phyloP scores from a whole-genome alignment of 1,140 invertebrate genomes.

The Anoplophora glabripennis region DNA sequence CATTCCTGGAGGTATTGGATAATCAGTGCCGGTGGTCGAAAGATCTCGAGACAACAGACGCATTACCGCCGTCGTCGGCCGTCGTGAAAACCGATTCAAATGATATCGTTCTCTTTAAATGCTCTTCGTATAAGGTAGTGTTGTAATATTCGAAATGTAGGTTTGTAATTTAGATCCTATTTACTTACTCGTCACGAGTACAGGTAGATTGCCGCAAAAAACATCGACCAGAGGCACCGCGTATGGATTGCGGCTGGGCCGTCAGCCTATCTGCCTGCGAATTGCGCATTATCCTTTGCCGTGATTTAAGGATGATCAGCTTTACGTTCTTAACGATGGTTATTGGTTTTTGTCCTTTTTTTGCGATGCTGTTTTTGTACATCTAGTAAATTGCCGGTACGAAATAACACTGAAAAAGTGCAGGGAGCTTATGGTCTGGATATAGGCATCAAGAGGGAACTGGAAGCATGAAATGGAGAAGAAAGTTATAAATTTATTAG shows the following conservation, averaged over 20 bases:
- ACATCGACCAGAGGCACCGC: slow-evolving; percentile 16
- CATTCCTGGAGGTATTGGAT: slow-evolving; percentile 31
- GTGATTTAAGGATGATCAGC: slow-evolving; percentile 14
- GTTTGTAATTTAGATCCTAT: slow-evolving; percentile 34
- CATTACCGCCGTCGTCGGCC: slow-evolving; percentile 10
- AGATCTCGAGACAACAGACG: slow-evolving; percentile 13
- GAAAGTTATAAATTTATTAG: too few relatives aligned
- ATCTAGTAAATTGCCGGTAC: background rate
- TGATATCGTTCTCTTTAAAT: slow-evolving; percentile 27
- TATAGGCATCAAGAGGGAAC: background rate
- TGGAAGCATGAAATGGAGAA: background rate
- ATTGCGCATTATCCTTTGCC: slow-evolving; percentile 19
- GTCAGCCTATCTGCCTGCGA: slow-evolving; percentile 16
- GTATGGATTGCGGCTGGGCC: slow-evolving; percentile 1
- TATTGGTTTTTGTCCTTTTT: slow-evolving; percentile 11
- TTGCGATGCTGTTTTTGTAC: slow-evolving; percentile 12
- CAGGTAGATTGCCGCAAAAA: slow-evolving; percentile 25
- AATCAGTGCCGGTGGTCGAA: slow-evolving; percentile 39
- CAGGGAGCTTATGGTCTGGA: background rate
- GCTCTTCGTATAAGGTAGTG: slow-evolving; percentile 19
- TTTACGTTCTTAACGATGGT: slow-evolving; percentile 13
- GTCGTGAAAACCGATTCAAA: slow-evolving; percentile 28
- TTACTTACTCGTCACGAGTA: slow-evolving; percentile 32
- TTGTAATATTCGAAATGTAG: slow-evolving; percentile 35
- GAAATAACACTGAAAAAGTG: background rate